Evolutionary conservation across 2,888 invertebrate genomes (phyloP).

Genomic region (Anoncus sp.): DNA sequence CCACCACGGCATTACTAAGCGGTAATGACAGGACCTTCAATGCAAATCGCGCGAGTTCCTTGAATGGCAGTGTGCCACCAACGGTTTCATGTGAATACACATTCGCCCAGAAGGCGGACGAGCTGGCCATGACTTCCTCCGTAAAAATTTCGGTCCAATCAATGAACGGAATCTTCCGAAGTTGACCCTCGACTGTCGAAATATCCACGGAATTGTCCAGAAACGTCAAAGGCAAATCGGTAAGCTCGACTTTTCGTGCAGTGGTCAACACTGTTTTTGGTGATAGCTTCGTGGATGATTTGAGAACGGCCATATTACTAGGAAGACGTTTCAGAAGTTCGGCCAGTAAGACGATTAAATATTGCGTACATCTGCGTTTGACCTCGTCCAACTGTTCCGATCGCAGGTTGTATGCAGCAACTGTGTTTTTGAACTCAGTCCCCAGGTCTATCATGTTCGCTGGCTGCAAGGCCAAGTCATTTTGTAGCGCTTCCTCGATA

Average conservation of each 20-base stretch:
- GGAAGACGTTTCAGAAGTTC: constrained; percentile 50
- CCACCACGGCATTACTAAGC: constrained; percentile 68
- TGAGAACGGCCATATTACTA: constrained; percentile 8
- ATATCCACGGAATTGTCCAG: constrained; percentile 40
- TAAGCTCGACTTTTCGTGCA: neutral
- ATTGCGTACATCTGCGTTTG: constrained; percentile 55
- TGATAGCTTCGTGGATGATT: neutral
- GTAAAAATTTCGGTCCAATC: constrained; percentile 45
- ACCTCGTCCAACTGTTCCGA: constrained; percentile 48
- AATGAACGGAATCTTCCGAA: constrained; percentile 45
- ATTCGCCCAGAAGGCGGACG: constrained; percentile 51
- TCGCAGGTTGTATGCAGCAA: constrained; percentile 34
- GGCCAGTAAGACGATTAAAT: constrained; percentile 39
- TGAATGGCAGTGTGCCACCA: constrained; percentile 55
- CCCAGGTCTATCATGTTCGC: constrained; percentile 13
- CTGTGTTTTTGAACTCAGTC: constrained; percentile 35
- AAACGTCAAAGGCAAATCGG: neutral
- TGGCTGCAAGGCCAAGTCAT: neutral
- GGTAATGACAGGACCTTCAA: constrained; percentile 63
- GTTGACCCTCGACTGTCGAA: constrained; percentile 27
- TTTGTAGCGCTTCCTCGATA: neutral
- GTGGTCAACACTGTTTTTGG: neutral
- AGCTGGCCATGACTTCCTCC: constrained; percentile 17
- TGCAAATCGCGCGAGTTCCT: constrained; percentile 61
- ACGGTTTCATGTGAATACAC: constrained; percentile 38